These are phyloP conservation scores for Spicauda simplicius DNA, from an alignment of 2,888 invertebrate genomes.

Conservation along the genomic window DNA sequence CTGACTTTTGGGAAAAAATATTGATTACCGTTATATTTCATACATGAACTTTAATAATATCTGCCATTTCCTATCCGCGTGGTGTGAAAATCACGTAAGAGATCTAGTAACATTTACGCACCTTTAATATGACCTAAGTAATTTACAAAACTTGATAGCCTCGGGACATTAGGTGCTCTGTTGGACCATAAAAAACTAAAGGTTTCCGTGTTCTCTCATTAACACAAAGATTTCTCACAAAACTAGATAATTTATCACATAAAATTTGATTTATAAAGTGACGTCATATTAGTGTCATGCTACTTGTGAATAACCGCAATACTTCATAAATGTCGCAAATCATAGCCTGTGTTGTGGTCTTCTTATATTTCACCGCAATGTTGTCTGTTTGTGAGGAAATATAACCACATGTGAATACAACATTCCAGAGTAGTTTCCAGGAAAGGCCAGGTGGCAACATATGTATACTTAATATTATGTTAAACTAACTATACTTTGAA, in stretches of 20 bases:
- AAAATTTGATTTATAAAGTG: neutral
- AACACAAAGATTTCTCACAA: neutral
- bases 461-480: too few species aligned
- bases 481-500: too few species aligned
- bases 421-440: constrained; percentile 17
- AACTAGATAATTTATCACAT: neutral
- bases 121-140: neutral
- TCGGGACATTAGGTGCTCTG: neutral
- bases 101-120: neutral
- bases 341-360: constrained; percentile 24
- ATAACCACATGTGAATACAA: constrained; percentile 14
- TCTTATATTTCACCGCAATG: constrained; percentile 29
- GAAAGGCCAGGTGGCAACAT: neutral
- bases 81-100: neutral
- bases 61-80: neutral
- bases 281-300: constrained; percentile 1
- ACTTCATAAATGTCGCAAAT: constrained; percentile 20
- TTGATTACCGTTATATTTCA: too few species aligned
- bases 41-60: too few species aligned
- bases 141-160: neutral
- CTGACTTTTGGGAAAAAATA: too few species aligned
- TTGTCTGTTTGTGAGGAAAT: constrained; percentile 20
- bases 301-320: constrained; percentile 10
- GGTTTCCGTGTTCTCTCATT: neutral
- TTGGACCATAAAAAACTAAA: neutral